Conservation (phyloP, 2,113 vertebrate genomes). For the Sorex fumeus region DNA sequence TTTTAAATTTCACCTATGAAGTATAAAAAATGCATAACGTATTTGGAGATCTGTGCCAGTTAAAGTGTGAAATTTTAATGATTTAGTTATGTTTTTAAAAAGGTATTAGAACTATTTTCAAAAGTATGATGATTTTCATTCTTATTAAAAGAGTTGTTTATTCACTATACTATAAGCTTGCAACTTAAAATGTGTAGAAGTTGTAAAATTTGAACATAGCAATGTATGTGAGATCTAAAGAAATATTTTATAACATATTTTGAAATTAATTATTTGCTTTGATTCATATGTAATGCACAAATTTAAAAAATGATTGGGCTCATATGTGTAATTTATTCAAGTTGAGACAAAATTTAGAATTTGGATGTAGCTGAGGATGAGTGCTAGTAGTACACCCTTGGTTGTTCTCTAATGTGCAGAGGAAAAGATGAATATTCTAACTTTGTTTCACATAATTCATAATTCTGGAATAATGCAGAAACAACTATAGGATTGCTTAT, state of each 20-base stretch:
- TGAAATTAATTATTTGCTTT: not conserved
- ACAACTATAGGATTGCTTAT: not conserved
- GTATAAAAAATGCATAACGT: not conserved
- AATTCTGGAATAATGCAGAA: not conserved
- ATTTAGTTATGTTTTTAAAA: not conserved
- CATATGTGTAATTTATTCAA: constrained; percentile 1
- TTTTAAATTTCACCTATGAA: constrained; percentile 47
- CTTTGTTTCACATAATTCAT: constrained; percentile 49
- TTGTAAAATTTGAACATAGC: not conserved
- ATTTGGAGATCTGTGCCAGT: constrained; percentile 52
- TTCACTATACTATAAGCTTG: not conserved
- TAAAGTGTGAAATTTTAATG: constrained; percentile 62
- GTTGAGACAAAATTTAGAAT: not conserved
- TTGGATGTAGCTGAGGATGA: not conserved
- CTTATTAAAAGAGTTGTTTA: not conserved
- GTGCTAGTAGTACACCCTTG: not conserved
- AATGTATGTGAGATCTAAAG: not conserved
- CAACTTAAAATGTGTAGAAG: not conserved
- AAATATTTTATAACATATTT: not conserved
- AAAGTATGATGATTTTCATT: not conserved
- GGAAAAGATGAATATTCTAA: not conserved
- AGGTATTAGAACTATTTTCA: not conserved
- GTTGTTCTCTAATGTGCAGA: not conserved
- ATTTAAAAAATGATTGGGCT: not conserved
- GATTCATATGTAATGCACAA: not conserved